phyloP scores from a whole-genome alignment of 2,888 invertebrate species.

The Stratiomys singularior region DNA sequence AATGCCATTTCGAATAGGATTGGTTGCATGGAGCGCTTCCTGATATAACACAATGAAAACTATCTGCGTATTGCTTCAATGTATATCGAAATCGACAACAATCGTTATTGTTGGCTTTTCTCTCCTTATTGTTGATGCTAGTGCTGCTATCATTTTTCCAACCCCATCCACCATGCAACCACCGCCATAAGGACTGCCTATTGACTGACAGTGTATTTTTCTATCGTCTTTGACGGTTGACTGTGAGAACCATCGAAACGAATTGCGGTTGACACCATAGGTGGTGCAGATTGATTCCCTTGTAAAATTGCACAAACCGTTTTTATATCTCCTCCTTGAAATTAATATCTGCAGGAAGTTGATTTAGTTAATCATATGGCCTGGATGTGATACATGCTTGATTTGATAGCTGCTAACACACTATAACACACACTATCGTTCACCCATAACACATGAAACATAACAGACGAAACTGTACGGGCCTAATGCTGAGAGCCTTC shows the following conservation, averaged over 20 bases:
- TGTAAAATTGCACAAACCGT: not conserved
- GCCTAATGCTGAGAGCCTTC: too few species aligned
- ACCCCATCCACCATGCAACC: not conserved
- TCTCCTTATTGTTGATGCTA: not conserved
- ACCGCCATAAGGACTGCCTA: too few species aligned
- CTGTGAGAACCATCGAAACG: constrained; percentile 10
- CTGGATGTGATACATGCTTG: too few species aligned
- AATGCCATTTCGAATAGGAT: constrained; percentile 10
- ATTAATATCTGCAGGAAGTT: too few species aligned
- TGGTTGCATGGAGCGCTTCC: not conserved
- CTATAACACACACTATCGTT: too few species aligned
- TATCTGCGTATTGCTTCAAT: constrained; percentile 2
- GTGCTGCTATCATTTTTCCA: constrained; percentile 19
- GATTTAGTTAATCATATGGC: too few species aligned
- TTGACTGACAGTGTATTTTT: not conserved
- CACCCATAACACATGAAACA: not conserved
- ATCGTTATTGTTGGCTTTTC: too few species aligned
- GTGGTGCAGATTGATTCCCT: constrained; percentile 11
- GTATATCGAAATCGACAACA: constrained; percentile 7
- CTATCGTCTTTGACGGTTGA: constrained; percentile 26
- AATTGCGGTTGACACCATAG: constrained; percentile 25
- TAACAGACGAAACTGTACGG: too few species aligned
- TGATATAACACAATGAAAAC: constrained; percentile 15
- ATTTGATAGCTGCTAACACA: too few species aligned
- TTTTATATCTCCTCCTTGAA: not conserved